Evolutionary conservation across 2,888 invertebrate species (phyloP).

Genomic region (Hylaea fasciaria): DNA sequence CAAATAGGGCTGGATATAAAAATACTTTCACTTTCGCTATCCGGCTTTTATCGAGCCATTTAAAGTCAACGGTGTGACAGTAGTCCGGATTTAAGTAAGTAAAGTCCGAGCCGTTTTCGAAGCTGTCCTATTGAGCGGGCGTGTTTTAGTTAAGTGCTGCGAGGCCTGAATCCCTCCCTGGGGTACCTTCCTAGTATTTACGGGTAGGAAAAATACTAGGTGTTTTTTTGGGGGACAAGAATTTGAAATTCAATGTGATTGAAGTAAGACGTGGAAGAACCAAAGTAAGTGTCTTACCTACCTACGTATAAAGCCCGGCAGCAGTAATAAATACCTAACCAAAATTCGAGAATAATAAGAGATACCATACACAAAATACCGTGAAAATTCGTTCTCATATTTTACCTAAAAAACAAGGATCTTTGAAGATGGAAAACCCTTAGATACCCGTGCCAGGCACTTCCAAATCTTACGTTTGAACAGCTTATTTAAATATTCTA

Average conservation of each 20-base stretch:
- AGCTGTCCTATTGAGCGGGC: slow-evolving; percentile 54
- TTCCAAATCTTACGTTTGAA: too few relatives aligned
- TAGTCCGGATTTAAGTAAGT: slow-evolving; percentile 52
- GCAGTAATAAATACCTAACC: too few relatives aligned
- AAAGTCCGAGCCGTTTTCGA: slow-evolving; percentile 53
- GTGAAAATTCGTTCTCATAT: too few relatives aligned
- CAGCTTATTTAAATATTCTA: too few relatives aligned
- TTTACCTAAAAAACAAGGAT: too few relatives aligned
- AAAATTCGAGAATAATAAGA: too few relatives aligned
- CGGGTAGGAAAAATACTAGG: slow-evolving; percentile 39
- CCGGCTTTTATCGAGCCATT: slow-evolving; percentile 15
- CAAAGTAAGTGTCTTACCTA: neutral
- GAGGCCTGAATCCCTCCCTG: slow-evolving; percentile 43
- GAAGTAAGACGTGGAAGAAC: neutral
- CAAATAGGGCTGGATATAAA: slow-evolving; percentile 4
- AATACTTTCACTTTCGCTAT: slow-evolving; percentile 11
- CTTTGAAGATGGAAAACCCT: too few relatives aligned
- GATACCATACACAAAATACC: too few relatives aligned
- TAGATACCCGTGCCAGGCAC: too few relatives aligned
- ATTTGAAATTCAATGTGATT: slow-evolving; percentile 26
- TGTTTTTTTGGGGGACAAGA: slow-evolving; percentile 28
- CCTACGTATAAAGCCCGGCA: neutral
- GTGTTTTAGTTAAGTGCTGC: slow-evolving; percentile 60
- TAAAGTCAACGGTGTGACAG: slow-evolving; percentile 44
- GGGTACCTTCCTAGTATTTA: slow-evolving; percentile 40